These are phyloP conservation scores for Petrolisthes manimaculis DNA, from an alignment of 2,888 invertebrate species.

Conservation along the genomic window DNA sequence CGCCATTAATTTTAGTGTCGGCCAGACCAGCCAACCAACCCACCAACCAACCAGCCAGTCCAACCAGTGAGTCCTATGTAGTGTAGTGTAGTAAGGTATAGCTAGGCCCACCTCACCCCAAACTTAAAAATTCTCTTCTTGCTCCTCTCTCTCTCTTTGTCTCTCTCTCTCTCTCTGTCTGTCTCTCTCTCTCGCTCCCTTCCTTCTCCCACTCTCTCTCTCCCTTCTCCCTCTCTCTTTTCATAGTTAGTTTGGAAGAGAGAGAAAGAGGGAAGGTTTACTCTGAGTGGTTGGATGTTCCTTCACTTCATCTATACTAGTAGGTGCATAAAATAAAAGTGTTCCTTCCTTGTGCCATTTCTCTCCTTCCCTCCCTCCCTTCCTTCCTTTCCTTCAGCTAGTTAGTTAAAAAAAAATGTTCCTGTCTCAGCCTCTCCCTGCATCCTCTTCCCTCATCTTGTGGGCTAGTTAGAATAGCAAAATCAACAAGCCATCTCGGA, in stretches of 20 bases:
- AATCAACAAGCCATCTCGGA: too few relatives aligned
- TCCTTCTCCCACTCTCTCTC: neutral
- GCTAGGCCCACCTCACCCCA: neutral
- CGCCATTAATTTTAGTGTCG: constrained; percentile 56
- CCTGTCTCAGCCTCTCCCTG: too few relatives aligned
- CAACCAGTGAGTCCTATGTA: neutral
- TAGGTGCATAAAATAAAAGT: too few relatives aligned
- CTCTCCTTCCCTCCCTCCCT: too few relatives aligned
- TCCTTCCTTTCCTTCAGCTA: too few relatives aligned
- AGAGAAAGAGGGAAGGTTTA: too few relatives aligned
- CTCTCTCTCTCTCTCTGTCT: constrained; percentile 15
- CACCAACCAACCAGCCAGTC: neutral
- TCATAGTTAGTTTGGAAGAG: neutral
- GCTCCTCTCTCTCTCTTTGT: constrained; percentile 6
- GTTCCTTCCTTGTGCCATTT: too few relatives aligned
- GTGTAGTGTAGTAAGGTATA: neutral
- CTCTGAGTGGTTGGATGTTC: too few relatives aligned
- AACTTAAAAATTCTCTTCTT: neutral
- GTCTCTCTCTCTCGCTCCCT: constrained; percentile 3
- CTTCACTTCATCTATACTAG: too few relatives aligned
- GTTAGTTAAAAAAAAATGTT: too few relatives aligned
- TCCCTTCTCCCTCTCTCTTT: neutral
- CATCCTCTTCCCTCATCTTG: too few relatives aligned
- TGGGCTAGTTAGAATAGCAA: too few relatives aligned
- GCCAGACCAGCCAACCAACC: neutral